Conservation (phyloP, 2,888 invertebrate species). For the Leptinotarsa tumamoca region DNA sequence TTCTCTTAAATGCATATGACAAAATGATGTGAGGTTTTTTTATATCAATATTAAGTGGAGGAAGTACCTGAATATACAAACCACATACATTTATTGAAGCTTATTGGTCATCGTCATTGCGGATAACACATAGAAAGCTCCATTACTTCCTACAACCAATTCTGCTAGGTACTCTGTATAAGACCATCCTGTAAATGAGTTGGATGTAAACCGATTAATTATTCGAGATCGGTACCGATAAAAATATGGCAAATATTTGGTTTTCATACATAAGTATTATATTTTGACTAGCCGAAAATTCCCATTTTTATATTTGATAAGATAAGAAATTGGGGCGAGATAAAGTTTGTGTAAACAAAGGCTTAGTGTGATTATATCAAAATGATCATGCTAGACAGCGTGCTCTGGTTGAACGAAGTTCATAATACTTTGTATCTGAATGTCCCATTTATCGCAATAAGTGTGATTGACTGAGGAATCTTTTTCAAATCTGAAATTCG, state of each 20-base stretch:
- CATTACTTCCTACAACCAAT: no score
- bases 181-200: no score
- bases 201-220: background rate
- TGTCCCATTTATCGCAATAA: background rate
- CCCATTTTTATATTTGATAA: conserved; percentile 9
- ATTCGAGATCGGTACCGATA: background rate
- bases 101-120: no score
- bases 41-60: no score
- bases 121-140: no score
- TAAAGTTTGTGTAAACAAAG: conserved; percentile 21
- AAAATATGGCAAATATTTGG: background rate
- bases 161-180: no score
- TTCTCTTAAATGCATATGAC: no score
- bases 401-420: conserved; percentile 22
- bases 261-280: conserved; percentile 5
- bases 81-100: no score
- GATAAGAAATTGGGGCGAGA: conserved; percentile 13
- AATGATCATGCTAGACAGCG: conserved; percentile 26
- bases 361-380: conserved; percentile 4
- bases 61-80: no score
- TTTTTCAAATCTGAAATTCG: no score
- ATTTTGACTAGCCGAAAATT: conserved; percentile 2
- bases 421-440: background rate
- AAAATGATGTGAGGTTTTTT: no score
- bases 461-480: background rate